Evolutionary conservation across 1,140 invertebrate genomes (phyloP), one percentile per base, ranked within the genome.

Genomic region (Papilio dardanus): DNA sequence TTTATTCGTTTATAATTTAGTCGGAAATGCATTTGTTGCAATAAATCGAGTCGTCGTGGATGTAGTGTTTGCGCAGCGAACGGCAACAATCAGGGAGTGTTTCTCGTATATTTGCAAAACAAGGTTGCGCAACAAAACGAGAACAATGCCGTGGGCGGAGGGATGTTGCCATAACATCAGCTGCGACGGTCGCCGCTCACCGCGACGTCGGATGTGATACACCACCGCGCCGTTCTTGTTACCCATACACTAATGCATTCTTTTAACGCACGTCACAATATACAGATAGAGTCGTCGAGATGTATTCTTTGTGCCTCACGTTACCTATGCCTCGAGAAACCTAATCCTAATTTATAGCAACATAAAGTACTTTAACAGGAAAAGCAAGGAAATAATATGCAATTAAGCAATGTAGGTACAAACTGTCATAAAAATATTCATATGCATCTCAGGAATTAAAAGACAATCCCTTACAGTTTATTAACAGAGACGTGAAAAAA

Each of bases 101-200:
- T 78, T 74, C 79, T 79, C 78, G 77, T 81, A 86, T 92, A 86
- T 92, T 92, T 91, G 82, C 74, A 82, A 92, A 91, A 92, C 84
- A 90, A 65, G 71, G 80, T 89, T 90, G 86, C 84, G 85, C 81
- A 88, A 89, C 83, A 77, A 79, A 87, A 82, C 77, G 77, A 79
- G 89, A 92, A 92, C 89, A 90, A 92, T 90, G 85, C 84, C 76
- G 77, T 77, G 76, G 74, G 77, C 81, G 83, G 77, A 83, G 81
- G 77, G 80, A 83, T 90, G 81, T 91, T 92, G 84, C 88, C 86
- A 92, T 91, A 92, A 92, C 83, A 92, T 83, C 67, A 66, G 67
- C 74, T 69, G 65, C 81, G 74, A 79, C 77, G 77, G 75, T 69
- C 68, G 78, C 50, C 67, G 68, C 73, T 76, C 50, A 37, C 62